Evolutionary conservation across 2,797 vertebrate genomes (phyloP).

Genomic region (Scomberomorus guttatus): DNA sequence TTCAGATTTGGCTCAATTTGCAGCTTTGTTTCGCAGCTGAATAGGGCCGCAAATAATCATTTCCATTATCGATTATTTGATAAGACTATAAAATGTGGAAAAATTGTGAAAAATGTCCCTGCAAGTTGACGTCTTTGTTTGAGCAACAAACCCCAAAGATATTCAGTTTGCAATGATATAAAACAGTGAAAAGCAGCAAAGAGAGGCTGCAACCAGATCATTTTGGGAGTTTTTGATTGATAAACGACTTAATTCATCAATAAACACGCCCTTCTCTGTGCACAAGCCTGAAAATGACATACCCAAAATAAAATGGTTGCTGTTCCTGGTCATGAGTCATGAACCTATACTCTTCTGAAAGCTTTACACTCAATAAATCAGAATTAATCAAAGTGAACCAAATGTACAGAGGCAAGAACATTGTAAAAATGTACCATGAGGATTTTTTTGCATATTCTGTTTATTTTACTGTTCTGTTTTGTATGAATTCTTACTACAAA

Average conservation of each 20-base stretch:
- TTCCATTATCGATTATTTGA: neutral
- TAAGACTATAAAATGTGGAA: neutral
- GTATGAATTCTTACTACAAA: no score
- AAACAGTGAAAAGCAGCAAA: neutral
- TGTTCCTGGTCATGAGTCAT: neutral
- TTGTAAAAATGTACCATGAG: neutral
- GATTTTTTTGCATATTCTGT: neutral
- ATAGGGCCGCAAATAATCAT: neutral
- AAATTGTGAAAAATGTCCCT: neutral
- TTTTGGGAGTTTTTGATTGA: neutral
- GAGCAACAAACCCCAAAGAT: neutral
- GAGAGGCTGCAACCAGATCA: neutral
- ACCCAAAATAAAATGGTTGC: neutral
- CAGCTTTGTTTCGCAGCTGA: conserved; percentile 22
- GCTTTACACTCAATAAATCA: neutral
- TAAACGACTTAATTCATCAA: neutral
- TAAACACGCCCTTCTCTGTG: neutral
- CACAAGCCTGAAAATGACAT: neutral
- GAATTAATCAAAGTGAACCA: neutral
- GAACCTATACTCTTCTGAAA: neutral
- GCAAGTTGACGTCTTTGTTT: neutral
- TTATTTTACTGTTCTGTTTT: neutral
- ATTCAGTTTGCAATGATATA: neutral
- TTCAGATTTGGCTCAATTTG: conserved; percentile 38
- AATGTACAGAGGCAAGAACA: neutral